Conservation (phyloP, 2,797 vertebrate genomes). For the Spheniscus humboldti region DNA sequence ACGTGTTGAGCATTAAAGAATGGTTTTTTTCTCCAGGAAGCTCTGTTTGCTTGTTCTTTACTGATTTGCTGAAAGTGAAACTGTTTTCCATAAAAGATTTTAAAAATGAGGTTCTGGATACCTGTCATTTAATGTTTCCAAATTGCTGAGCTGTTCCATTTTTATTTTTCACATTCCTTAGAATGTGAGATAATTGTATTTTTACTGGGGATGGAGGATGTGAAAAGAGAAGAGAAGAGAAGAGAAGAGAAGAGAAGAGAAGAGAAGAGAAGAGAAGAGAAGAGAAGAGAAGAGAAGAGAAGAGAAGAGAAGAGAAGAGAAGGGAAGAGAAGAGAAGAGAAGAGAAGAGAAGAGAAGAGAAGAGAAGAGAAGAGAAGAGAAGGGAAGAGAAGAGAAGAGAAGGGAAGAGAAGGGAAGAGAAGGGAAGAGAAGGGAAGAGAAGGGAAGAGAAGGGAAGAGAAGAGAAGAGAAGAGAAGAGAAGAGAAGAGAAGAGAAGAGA, state of each 20-base stretch:
- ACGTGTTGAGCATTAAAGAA: neutral
- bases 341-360: neutral
- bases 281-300: too few species aligned
- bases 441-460: too few species aligned
- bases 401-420: too few species aligned
- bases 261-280: neutral
- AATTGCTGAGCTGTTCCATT: neutral
- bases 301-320: too few species aligned
- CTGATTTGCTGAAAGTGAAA: neutral
- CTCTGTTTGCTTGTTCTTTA: neutral
- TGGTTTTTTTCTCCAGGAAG: neutral
- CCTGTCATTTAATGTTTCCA: neutral
- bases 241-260: too few species aligned
- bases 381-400: neutral
- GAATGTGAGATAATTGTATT: neutral
- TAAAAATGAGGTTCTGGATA: neutral
- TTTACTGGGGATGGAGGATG: neutral
- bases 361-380: neutral
- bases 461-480: too few species aligned
- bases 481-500: too few species aligned
- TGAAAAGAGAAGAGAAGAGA: neutral
- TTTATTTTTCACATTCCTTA: neutral
- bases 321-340: neutral
- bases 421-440: too few species aligned
- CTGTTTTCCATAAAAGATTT: neutral